phyloP scores from a whole-genome alignment of 2,113 vertebrate genomes.

The Aviceda subcristata region DNA sequence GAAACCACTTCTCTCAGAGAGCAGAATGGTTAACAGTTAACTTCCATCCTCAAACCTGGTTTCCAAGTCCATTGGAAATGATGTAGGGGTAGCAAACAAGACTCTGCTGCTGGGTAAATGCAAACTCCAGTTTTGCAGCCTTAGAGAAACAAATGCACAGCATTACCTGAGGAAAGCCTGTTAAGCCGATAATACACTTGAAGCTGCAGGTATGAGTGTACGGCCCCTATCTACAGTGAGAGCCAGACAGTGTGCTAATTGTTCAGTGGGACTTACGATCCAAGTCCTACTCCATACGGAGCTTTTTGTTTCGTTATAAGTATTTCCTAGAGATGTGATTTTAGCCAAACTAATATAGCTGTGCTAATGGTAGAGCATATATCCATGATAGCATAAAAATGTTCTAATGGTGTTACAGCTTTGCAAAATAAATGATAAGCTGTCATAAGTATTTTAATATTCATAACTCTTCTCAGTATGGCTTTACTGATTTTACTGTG shows the following conservation, averaged over 20 bases:
- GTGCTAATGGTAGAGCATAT: too few relatives aligned
- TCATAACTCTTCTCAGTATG: background rate
- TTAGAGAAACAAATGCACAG: background rate
- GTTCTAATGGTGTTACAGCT: background rate
- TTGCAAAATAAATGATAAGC: background rate
- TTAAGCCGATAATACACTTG: background rate
- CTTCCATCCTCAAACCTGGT: background rate
- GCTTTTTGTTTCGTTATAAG: background rate
- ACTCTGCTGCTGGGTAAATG: background rate
- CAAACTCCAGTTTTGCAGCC: background rate
- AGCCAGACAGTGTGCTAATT: background rate
- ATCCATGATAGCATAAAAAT: background rate
- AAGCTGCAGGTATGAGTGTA: background rate
- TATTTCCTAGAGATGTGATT: background rate
- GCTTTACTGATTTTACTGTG: background rate
- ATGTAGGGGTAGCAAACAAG: background rate
- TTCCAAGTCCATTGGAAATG: background rate
- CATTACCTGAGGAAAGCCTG: background rate
- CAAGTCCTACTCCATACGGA: background rate
- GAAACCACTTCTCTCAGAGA: background rate
- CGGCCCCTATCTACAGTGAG: background rate
- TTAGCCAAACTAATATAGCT: background rate
- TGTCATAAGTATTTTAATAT: background rate
- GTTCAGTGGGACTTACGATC: background rate
- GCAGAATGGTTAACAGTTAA: background rate